A percentile compares a stretch with the other conserved stretches of the same genome.
phyloP scores from a whole-genome alignment of 2,888 invertebrate genomes.

The Bugula neritina region DNA sequence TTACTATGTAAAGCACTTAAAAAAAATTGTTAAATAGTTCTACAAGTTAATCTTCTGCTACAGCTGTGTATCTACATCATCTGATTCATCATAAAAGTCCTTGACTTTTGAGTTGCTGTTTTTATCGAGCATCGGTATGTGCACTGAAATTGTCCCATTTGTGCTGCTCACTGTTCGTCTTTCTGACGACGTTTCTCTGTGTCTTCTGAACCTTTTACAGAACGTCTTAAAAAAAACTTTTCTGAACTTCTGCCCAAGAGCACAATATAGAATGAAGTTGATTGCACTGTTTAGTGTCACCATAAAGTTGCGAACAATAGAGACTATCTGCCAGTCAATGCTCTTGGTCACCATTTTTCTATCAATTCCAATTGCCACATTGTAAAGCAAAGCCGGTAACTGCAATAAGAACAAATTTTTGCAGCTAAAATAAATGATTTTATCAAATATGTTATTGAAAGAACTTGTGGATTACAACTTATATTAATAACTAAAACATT shows the following conservation, averaged over 20 bases:
- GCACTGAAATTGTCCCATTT: not conserved
- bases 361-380: constrained; percentile 67
- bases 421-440: too few relatives aligned
- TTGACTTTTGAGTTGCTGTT: not conserved
- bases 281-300: constrained; percentile 95
- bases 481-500: too few relatives aligned
- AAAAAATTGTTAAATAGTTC: too few relatives aligned
- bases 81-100: not conserved
- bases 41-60: too few relatives aligned
- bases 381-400: constrained; percentile 57
- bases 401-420: not conserved
- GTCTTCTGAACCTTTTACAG: constrained; percentile 30
- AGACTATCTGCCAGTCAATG: constrained; percentile 56
- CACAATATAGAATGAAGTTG: constrained; percentile 95
- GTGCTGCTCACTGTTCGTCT: not conserved
- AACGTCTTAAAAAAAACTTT: constrained; percentile 47
- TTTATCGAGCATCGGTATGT: constrained; percentile 5
- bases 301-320: constrained; percentile 66
- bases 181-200: not conserved
- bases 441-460: too few relatives aligned
- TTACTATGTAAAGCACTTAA: too few relatives aligned
- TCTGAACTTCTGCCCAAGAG: constrained; percentile 91
- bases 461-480: too few relatives aligned
- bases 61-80: not conserved
- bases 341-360: constrained; percentile 57